Evolutionary conservation across 2,797 vertebrate genomes (phyloP).

Genomic region (Tauraco hartlaubi): DNA sequence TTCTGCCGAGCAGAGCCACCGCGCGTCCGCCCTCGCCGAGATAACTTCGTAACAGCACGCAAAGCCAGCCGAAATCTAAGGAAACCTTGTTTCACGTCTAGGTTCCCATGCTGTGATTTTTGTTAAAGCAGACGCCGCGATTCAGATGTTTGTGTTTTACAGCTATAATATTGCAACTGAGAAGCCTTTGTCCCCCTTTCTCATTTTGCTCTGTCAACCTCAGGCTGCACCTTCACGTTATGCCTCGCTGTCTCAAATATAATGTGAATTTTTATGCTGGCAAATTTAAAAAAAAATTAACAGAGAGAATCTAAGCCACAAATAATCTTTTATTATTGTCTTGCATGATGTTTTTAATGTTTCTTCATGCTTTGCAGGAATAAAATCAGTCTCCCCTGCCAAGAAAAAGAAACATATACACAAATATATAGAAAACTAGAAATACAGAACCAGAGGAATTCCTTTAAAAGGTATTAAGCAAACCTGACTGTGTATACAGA

Average conservation of each 20-base stretch:
- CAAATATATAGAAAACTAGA: not conserved
- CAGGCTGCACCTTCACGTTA: not conserved
- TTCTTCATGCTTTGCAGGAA: constrained; percentile 32
- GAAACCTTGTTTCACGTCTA: not conserved
- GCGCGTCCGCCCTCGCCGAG: not conserved
- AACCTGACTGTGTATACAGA: not conserved
- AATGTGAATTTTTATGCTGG: not conserved
- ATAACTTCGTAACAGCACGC: not conserved
- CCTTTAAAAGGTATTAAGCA: not conserved
- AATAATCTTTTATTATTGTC: constrained; percentile 34
- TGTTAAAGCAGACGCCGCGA: not conserved
- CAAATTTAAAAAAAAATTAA: not conserved
- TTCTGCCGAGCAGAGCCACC: constrained; percentile 8
- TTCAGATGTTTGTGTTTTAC: constrained; percentile 27
- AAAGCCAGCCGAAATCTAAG: not conserved
- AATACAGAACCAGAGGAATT: not conserved
- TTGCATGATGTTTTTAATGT: constrained; percentile 4
- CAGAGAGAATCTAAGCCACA: not conserved
- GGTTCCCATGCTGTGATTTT: not conserved
- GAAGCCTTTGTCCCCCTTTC: constrained; percentile 31
- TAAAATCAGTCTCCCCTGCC: constrained; percentile 41
- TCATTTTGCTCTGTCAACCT: not conserved
- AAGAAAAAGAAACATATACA: constrained; percentile 9
- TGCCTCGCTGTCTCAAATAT: not conserved
- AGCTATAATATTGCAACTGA: not conserved